Base-by-base conservation (phyloP, 2,888 invertebrate species). In the Dryobotodes eremita region DNA sequence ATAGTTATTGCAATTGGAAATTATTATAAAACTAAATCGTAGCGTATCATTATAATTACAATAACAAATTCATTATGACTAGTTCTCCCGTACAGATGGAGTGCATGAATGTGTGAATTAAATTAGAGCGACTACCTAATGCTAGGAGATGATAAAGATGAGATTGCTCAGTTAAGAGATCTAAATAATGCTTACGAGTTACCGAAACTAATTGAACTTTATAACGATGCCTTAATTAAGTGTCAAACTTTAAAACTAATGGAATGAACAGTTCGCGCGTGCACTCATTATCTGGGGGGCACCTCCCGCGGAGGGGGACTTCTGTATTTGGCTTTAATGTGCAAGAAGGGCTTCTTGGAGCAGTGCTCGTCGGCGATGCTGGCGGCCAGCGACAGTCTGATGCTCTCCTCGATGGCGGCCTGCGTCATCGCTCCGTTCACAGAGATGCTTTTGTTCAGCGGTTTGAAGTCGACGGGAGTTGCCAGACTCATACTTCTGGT, bases 271-370 rank as follows among this genome's bases (percentile, higher is more conserved):
- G 53, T 72, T 15, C 64, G 62, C 46, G 73, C 74, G 74, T 64
- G 76, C 36, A 75, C 74, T 62, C 84, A 79, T 96, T 97, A 97
- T 97, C 97, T 97, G 79, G 97, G 97, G 71, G 98, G 98, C 59
- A 97, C 96, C 92, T 97, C 97, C 71, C 97, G 94, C 89, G 97
- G 97, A 83, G 98, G 97, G 77, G 98, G 97, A 94, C 98, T 98
- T 90, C 98, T 97, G 93, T 98, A 98, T 94, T 98, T 98, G 93
- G 98, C 98, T 92, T 98, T 97, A 92, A 98, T 98, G 96, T 98
- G 98, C 89, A 98, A 96, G 94, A 97, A 98, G 87, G 97, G 96
- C 89, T 97, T 96, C 90, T 97, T 97, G 82, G 95, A 87, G 66
- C 92, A 91, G 79, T 89, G 92, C 82, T 94, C 92, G 86, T 95